Evolutionary conservation across 2,113 vertebrate species (phyloP).

Genomic region (Pterophyllum scalare): DNA sequence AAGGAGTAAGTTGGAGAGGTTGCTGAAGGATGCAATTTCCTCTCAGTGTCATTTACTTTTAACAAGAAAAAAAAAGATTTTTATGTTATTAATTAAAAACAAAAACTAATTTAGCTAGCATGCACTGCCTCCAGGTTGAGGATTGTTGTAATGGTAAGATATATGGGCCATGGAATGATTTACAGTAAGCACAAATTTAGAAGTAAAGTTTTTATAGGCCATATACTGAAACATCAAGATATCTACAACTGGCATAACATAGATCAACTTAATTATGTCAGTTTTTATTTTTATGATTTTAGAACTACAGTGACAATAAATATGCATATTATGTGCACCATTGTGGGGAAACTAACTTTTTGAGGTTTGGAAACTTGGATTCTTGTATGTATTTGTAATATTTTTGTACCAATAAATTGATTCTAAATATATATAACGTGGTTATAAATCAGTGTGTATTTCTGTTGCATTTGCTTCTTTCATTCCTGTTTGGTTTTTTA

Average conservation of each 20-base stretch:
- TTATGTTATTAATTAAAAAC: constrained; percentile 17
- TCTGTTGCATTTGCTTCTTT: background rate
- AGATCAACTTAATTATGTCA: constrained; percentile 24
- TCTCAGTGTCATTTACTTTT: constrained; percentile 18
- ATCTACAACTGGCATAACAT: constrained; percentile 41
- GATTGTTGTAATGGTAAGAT: constrained; percentile 18
- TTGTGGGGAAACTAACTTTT: constrained; percentile 47
- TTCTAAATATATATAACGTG: constrained; percentile 30
- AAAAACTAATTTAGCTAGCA: constrained; percentile 45
- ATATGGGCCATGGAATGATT: constrained; percentile 32
- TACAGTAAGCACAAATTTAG: constrained; percentile 33
- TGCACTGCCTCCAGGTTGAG: constrained; percentile 53
- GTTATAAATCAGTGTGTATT: constrained; percentile 1
- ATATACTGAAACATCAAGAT: constrained; percentile 28
- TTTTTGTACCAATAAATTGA: constrained; percentile 79
- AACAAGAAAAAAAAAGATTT: constrained; percentile 9
- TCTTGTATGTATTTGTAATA: constrained; percentile 67
- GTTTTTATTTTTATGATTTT: constrained; percentile 13
- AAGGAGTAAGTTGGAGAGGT: constrained; percentile 15
- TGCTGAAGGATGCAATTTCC: constrained; percentile 4
- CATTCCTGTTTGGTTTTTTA: background rate
- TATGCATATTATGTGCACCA: constrained; percentile 22
- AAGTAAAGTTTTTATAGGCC: constrained; percentile 21
- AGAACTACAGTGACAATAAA: constrained; percentile 7
- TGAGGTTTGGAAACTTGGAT: constrained; percentile 32